phyloP scores from a whole-genome alignment of 2,888 invertebrate genomes.

The Eupsilia transversa region DNA sequence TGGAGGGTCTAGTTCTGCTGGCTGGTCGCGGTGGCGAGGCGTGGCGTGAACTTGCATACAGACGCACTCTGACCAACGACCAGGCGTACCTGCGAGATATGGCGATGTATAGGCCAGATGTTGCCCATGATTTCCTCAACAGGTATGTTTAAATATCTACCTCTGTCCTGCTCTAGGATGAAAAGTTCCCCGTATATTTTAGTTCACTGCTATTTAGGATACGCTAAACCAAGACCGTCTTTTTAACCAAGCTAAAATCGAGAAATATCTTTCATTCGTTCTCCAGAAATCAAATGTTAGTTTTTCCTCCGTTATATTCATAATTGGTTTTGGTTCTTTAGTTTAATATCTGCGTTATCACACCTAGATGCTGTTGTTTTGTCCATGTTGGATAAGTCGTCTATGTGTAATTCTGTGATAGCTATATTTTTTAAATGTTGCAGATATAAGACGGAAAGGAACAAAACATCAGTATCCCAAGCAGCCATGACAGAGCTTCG shows the following conservation, averaged over 20 bases:
- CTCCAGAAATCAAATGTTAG: not conserved
- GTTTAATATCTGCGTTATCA: not conserved
- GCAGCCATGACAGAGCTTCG: slow-evolving; percentile 84
- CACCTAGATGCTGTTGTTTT: not conserved
- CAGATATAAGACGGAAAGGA: slow-evolving; percentile 86
- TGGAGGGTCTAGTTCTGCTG: slow-evolving; percentile 87
- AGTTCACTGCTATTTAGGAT: not conserved
- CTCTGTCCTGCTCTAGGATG: not conserved
- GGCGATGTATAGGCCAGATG: slow-evolving; percentile 85
- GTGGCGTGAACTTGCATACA: slow-evolving; percentile 87
- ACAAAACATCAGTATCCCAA: slow-evolving; percentile 82
- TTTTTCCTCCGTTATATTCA: not conserved
- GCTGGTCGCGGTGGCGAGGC: slow-evolving; percentile 81
- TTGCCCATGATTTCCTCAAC: slow-evolving; percentile 82
- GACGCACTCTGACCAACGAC: slow-evolving; percentile 83
- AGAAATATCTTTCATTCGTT: not conserved
- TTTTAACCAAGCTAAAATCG: not conserved
- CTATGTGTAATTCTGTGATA: too few relatives aligned
- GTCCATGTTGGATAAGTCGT: not conserved
- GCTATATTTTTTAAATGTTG: not conserved
- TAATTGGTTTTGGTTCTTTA: not conserved
- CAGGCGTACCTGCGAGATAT: slow-evolving; percentile 87
- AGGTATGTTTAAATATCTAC: slow-evolving; percentile 72
- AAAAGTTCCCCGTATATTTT: not conserved
- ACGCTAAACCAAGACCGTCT: not conserved